phyloP scores from a whole-genome alignment of 2,797 vertebrate genomes.

The Anniella stebbinsi region DNA sequence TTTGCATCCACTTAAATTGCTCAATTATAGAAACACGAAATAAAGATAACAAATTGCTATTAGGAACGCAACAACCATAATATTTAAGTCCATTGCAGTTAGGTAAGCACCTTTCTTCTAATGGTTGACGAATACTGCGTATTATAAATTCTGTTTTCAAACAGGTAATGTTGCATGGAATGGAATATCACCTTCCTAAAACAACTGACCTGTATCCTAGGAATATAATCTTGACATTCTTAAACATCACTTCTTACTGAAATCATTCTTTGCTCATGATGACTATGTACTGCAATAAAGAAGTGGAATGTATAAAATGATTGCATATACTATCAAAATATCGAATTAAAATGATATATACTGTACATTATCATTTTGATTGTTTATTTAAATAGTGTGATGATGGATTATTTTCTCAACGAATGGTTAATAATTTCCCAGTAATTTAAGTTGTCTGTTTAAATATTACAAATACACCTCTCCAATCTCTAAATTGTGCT shows the following conservation, averaged over 20 bases:
- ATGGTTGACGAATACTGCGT: conserved; percentile 40
- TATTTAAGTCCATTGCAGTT: conserved; percentile 70
- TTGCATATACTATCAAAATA: background rate
- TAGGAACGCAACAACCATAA: conserved; percentile 57
- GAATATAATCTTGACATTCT: background rate
- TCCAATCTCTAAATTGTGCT: background rate
- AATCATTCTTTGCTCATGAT: conserved; percentile 14
- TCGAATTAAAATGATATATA: background rate
- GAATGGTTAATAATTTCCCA: background rate
- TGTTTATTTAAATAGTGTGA: background rate
- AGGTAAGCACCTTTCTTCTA: conserved; percentile 41
- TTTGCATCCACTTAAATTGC: conserved; percentile 63
- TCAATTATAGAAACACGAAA: conserved; percentile 71
- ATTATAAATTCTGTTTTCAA: conserved; percentile 57
- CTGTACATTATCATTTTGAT: background rate
- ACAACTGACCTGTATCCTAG: background rate
- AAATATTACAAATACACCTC: background rate
- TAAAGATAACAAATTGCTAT: conserved; percentile 71
- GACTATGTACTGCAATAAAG: conserved; percentile 24
- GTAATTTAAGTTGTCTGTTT: background rate
- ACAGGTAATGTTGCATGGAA: conserved; percentile 17
- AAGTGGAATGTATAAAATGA: background rate
- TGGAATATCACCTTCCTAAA: conserved; percentile 47
- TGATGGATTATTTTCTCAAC: background rate
- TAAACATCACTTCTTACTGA: conserved; percentile 3